These are phyloP conservation scores for Chamaea fasciata DNA, from an alignment of 2,113 vertebrate genomes.

Conservation along the genomic window DNA sequence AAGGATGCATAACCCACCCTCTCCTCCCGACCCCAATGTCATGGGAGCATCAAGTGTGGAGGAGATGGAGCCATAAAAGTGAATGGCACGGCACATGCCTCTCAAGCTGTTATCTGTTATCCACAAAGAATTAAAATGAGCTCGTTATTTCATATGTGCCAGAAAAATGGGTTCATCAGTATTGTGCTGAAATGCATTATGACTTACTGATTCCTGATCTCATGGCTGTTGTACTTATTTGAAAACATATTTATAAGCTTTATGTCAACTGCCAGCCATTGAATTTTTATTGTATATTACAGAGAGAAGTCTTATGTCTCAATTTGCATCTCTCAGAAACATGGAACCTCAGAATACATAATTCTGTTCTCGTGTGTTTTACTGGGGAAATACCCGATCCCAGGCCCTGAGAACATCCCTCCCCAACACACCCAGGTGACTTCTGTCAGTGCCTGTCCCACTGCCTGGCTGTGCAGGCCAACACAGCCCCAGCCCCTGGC, in stretches of 20 bases:
- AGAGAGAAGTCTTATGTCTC: slow-evolving; percentile 23
- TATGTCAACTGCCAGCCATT: slow-evolving; percentile 39
- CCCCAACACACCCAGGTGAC: rapidly evolving
- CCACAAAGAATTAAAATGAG: slow-evolving; percentile 59
- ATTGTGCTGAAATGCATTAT: slow-evolving; percentile 11
- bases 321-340: slow-evolving; percentile 34
- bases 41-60: background rate
- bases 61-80: slow-evolving; percentile 26
- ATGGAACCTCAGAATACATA: background rate
- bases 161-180: slow-evolving; percentile 24
- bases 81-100: background rate
- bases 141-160: slow-evolving; percentile 33
- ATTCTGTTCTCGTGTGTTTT: background rate
- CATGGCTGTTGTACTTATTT: slow-evolving; percentile 47
- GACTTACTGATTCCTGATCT: slow-evolving; percentile 37
- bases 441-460: background rate
- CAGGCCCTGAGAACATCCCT: background rate
- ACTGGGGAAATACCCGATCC: background rate
- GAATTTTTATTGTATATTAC: slow-evolving; percentile 63
- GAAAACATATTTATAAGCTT: slow-evolving; percentile 58
- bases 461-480: background rate
- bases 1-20: background rate
- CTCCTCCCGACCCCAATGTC: background rate
- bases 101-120: slow-evolving; percentile 52
- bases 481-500: background rate